These are phyloP conservation scores for Wasmannia auropunctata DNA, from an alignment of 1,140 invertebrate species.

Conservation along the genomic window DNA sequence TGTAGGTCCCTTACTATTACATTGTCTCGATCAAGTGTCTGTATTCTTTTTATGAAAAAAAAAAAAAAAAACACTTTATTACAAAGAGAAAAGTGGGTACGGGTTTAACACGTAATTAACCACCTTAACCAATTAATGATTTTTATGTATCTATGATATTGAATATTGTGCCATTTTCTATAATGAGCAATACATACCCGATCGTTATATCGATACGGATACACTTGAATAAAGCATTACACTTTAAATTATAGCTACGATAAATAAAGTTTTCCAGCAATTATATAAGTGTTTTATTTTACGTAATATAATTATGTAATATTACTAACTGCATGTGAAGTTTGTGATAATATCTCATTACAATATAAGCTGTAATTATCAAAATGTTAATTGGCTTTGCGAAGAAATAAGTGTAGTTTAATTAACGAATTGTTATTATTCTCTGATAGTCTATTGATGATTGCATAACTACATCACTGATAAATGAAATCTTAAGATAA, in stretches of 20 bases:
- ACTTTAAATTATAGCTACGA: conserved; percentile 14
- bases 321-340: not conserved
- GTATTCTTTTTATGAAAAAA: conserved; percentile 78
- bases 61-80: not conserved
- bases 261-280: conserved; percentile 54
- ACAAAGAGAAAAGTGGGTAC: not conserved
- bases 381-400: not conserved
- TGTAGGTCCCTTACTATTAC: conserved; percentile 79
- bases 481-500: not conserved
- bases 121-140: conserved; percentile 2
- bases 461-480: not conserved
- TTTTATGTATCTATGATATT: conserved; percentile 3
- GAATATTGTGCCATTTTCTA: conserved; percentile 22
- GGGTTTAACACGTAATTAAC: not conserved
- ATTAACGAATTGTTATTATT: not conserved
- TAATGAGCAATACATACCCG: not conserved
- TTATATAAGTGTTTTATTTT: conserved; percentile 53
- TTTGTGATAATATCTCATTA: conserved; percentile 1
- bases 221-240: not conserved
- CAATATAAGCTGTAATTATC: not conserved
- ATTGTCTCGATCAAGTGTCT: conserved; percentile 77
- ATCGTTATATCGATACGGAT: not conserved
- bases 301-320: not conserved
- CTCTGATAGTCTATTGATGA: not conserved
- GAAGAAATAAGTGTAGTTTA: not conserved